phyloP scores from a whole-genome alignment of 2,113 vertebrate genomes.

The Cebus imitator region DNA sequence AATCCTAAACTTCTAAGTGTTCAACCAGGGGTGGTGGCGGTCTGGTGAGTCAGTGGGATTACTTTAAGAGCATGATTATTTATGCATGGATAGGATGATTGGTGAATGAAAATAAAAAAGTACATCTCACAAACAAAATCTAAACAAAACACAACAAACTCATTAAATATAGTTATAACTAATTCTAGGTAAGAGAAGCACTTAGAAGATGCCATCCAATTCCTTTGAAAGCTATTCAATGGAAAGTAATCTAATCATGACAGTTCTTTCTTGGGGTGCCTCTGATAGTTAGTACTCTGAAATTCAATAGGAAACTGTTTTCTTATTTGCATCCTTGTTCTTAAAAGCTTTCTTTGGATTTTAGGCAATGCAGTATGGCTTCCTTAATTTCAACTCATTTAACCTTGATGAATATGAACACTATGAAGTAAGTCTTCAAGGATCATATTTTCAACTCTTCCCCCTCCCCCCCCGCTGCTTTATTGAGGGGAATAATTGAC shows the following conservation, averaged over 20 bases:
- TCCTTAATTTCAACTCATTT: constrained; percentile 95
- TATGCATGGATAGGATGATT: not conserved
- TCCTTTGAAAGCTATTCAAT: not conserved
- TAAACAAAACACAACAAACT: no score
- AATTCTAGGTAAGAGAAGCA: not conserved
- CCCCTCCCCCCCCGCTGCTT: not conserved
- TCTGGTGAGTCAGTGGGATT: not conserved
- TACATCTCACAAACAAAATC: not conserved
- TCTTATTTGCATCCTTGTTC: constrained; percentile 44
- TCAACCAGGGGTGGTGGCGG: not conserved
- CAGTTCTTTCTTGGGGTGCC: not conserved
- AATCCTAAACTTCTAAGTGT: not conserved
- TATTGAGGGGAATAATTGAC: not conserved
- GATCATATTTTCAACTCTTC: not conserved
- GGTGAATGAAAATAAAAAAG: not conserved
- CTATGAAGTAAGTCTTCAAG: constrained; percentile 90
- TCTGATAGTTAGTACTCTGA: not conserved
- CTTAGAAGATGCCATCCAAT: not conserved
- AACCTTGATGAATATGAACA: constrained; percentile 97
- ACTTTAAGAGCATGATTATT: not conserved
- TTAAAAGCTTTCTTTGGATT: constrained; percentile 74
- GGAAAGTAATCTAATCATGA: not conserved
- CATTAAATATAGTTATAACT: not conserved
- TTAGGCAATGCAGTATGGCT: constrained; percentile 94
- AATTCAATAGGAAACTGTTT: not conserved